Evolutionary conservation across 2,888 invertebrate genomes (phyloP).

Genomic region (Epinotia nisella): DNA sequence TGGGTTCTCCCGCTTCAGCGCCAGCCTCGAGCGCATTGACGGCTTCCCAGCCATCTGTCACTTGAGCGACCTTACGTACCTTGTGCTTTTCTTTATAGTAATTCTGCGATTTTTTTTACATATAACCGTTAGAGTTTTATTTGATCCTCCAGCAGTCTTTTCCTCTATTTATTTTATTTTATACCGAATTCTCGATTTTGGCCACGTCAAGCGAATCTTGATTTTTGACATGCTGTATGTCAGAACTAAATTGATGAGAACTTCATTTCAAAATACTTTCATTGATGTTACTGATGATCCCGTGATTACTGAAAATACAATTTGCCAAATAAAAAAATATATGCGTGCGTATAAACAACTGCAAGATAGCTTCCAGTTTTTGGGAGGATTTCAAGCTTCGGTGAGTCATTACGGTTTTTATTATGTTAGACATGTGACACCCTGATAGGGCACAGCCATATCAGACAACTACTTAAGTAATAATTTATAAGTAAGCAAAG

Average conservation of each 20-base stretch:
- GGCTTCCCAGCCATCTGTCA: neutral
- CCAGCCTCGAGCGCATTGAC: neutral
- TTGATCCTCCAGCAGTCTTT: no score
- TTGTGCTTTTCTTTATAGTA: neutral
- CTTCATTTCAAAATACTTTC: neutral
- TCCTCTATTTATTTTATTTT: neutral
- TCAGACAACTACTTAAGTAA: no score
- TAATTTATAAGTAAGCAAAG: no score
- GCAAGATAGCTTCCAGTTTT: neutral
- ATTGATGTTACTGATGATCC: neutral
- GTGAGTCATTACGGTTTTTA: neutral
- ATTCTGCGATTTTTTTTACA: no score
- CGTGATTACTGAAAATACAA: neutral
- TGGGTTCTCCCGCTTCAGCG: neutral
- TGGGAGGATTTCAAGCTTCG: neutral
- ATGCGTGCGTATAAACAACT: neutral
- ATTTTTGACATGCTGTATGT: constrained; percentile 1
- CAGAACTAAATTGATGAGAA: neutral
- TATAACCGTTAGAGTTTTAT: no score
- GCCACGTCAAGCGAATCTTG: neutral
- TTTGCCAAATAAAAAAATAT: neutral
- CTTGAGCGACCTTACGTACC: neutral
- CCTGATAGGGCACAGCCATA: no score
- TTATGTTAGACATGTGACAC: no score
- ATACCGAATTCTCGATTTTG: neutral